phyloP scores from a whole-genome alignment of 2,888 invertebrate genomes.

The Apantesis nais region DNA sequence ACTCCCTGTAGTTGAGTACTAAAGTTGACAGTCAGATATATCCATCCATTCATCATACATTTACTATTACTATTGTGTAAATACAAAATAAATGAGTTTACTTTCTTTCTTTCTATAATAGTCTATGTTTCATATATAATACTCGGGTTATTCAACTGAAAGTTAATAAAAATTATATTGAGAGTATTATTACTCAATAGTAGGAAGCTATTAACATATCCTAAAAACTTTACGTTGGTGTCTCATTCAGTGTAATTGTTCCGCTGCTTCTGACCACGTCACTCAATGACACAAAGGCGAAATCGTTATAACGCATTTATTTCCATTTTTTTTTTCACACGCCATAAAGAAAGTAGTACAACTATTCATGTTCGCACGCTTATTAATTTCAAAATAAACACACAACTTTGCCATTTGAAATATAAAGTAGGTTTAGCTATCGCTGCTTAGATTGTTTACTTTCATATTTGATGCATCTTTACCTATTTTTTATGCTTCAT shows the following conservation, averaged over 20 bases:
- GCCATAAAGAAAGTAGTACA: slow-evolving; percentile 11
- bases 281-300: slow-evolving; percentile 10
- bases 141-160: background rate
- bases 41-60: no score
- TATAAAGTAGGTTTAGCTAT: slow-evolving; percentile 3
- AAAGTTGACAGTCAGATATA: no score
- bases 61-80: no score
- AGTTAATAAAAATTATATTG: no score
- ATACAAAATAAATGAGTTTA: no score
- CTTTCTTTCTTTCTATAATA: background rate
- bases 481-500: background rate
- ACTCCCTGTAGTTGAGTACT: no score
- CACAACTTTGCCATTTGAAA: slow-evolving; percentile 3
- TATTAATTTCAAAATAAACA: slow-evolving; percentile 11
- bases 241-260: background rate
- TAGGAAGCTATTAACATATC: background rate
- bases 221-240: slow-evolving; percentile 1
- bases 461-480: background rate
- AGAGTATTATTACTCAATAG: background rate
- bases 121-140: background rate
- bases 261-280: background rate
- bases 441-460: no score
- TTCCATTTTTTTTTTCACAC: slow-evolving; percentile 11
- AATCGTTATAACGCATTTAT: slow-evolving; percentile 5
- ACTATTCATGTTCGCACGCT: slow-evolving; percentile 5